These are phyloP conservation scores for Erinaceus europaeus DNA, from an alignment of 2,113 vertebrate genomes.

Conservation along the genomic window DNA sequence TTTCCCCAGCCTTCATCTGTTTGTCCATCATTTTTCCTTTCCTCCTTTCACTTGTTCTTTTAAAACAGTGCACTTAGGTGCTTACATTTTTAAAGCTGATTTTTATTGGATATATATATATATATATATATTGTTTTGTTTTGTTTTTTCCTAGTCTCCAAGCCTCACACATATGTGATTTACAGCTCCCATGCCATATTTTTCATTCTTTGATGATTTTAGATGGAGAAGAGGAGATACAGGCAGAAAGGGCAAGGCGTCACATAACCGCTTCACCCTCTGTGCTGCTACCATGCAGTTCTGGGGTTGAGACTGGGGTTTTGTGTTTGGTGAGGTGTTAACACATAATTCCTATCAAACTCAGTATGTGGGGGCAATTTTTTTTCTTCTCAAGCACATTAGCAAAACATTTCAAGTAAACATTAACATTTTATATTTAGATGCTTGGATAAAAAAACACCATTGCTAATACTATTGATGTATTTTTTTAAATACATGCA, in stretches of 20 bases:
- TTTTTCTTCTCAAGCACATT: neutral
- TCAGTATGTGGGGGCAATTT: neutral
- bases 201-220: no score
- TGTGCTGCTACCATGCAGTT: no score
- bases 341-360: slow-evolving; percentile 24
- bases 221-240: no score
- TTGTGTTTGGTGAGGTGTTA: no score
- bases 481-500: neutral
- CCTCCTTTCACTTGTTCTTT: neutral
- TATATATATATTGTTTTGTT: no score
- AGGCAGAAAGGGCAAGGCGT: no score
- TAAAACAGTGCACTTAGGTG: neutral
- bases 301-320: no score
- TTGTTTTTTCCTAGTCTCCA: no score
- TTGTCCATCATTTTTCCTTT: neutral
- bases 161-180: no score
- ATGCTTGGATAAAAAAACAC: neutral
- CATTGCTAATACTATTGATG: neutral
- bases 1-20: neutral
- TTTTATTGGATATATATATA: no score
- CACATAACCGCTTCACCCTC: no score
- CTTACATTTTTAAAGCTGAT: neutral
- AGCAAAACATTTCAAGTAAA: slow-evolving; percentile 15
- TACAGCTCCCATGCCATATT: no score
- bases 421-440: neutral